Evolutionary conservation across 2,113 vertebrate species (phyloP).

Genomic region (Atractosteus spatula): DNA sequence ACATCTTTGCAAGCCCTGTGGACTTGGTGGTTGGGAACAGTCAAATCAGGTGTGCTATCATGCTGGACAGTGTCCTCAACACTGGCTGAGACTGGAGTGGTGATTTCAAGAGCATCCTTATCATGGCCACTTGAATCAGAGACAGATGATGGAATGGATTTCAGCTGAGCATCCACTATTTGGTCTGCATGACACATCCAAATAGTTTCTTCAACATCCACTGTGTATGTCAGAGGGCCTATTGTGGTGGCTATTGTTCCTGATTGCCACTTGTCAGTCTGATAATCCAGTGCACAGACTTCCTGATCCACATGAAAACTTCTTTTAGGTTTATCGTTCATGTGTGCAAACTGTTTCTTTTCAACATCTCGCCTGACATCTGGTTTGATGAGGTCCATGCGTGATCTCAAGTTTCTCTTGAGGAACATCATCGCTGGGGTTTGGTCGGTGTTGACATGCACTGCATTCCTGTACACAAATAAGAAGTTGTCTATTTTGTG

Average conservation of each 20-base stretch:
- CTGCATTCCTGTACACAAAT: neutral
- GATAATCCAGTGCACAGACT: neutral
- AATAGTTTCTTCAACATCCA: neutral
- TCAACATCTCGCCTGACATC: neutral
- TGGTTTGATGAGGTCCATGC: neutral
- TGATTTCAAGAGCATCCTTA: too few species aligned
- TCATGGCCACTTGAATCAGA: too few species aligned
- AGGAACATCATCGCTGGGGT: constrained; percentile 1
- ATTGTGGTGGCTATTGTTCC: neutral
- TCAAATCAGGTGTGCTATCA: too few species aligned
- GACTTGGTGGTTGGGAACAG: too few species aligned
- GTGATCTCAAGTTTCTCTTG: neutral
- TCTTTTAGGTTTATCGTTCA: neutral
- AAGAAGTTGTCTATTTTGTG: neutral
- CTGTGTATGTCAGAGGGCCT: neutral
- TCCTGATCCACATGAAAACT: neutral
- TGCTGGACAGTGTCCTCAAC: too few species aligned
- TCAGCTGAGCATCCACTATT: neutral
- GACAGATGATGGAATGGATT: neutral
- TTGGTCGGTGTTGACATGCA: neutral
- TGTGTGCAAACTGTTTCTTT: neutral
- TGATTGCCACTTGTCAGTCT: neutral
- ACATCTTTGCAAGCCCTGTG: too few species aligned
- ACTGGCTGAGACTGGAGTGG: too few species aligned
- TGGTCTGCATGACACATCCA: neutral